A percentile compares a stretch with the other conserved stretches of the same genome.
These are phyloP conservation scores for Nixonia krombeini DNA, from an alignment of 1,140 invertebrate species.

Conservation along the genomic window DNA sequence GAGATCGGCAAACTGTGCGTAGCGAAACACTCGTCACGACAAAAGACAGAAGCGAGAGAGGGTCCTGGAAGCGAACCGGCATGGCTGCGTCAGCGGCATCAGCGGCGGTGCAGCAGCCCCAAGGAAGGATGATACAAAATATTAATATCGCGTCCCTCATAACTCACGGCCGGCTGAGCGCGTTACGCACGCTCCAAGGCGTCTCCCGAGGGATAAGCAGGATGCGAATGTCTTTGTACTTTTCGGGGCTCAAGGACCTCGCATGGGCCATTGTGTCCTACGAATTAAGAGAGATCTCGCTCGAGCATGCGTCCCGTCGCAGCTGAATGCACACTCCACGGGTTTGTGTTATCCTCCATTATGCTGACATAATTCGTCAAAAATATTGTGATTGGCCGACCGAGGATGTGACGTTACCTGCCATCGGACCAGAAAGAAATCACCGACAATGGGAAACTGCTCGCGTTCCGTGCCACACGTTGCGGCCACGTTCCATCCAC, in stretches of 20 bases:
- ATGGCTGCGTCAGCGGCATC: constrained; percentile 5
- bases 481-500: no score
- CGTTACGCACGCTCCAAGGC: constrained; percentile 69
- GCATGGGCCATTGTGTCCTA: constrained; percentile 60
- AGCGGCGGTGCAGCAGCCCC: constrained; percentile 24
- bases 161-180: constrained; percentile 69
- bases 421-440: constrained; percentile 6
- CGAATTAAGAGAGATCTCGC: constrained; percentile 56
- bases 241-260: constrained; percentile 53
- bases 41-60: constrained; percentile 58
- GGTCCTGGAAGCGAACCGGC: constrained; percentile 47
- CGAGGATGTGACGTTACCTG: constrained; percentile 67
- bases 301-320: constrained; percentile 59
- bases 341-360: constrained; percentile 52
- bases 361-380: constrained; percentile 69
- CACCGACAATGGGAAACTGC: no score
- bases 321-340: constrained; percentile 61
- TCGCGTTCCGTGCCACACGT: no score
- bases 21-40: constrained; percentile 57
- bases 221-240: constrained; percentile 68
- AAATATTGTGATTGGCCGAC: constrained; percentile 72
- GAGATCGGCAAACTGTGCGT: constrained; percentile 14
- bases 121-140: constrained; percentile 72
- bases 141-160: constrained; percentile 73
- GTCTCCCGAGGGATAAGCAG: constrained; percentile 69